phyloP scores from a whole-genome alignment of 2,888 invertebrate genomes.

The Antitype chi region DNA sequence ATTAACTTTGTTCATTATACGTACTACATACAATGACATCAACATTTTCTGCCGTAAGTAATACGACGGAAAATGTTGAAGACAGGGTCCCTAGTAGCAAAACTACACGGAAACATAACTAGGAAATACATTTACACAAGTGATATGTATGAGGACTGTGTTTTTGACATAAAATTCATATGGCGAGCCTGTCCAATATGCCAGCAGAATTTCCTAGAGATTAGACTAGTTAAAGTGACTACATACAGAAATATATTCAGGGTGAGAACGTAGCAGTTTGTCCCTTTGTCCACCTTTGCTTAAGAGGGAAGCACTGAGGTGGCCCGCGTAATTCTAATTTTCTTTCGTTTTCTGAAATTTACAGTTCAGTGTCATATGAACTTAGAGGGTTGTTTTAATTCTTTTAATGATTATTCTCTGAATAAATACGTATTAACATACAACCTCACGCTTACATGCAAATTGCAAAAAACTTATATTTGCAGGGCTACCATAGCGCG shows the following conservation, averaged over 20 bases:
- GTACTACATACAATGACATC: background rate
- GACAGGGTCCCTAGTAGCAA: background rate
- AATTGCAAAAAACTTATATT: too few relatives aligned
- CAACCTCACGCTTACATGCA: too few relatives aligned
- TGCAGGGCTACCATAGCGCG: too few relatives aligned
- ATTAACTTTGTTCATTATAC: background rate
- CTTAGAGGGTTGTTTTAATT: too few relatives aligned
- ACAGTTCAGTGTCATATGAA: too few relatives aligned
- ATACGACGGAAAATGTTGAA: slow-evolving; percentile 9
- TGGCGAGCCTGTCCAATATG: slow-evolving; percentile 46
- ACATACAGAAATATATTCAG: slow-evolving; percentile 17
- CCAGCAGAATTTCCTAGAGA: slow-evolving; percentile 36
- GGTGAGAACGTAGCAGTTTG: background rate
- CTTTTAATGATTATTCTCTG: too few relatives aligned
- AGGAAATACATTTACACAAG: slow-evolving; percentile 14
- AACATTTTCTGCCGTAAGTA: background rate
- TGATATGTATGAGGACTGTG: slow-evolving; percentile 13
- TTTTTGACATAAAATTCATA: slow-evolving; percentile 26
- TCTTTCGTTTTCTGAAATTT: too few relatives aligned
- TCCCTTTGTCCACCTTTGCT: background rate
- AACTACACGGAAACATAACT: slow-evolving; percentile 10
- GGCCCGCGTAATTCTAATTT: too few relatives aligned
- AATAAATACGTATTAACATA: too few relatives aligned
- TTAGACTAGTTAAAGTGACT: slow-evolving; percentile 3
- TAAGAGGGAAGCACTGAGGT: too few relatives aligned